Evolutionary conservation across 1,140 invertebrate genomes (phyloP), one percentile per base, ranked within the genome.

Genomic region (Sinonovacula constricta): DNA sequence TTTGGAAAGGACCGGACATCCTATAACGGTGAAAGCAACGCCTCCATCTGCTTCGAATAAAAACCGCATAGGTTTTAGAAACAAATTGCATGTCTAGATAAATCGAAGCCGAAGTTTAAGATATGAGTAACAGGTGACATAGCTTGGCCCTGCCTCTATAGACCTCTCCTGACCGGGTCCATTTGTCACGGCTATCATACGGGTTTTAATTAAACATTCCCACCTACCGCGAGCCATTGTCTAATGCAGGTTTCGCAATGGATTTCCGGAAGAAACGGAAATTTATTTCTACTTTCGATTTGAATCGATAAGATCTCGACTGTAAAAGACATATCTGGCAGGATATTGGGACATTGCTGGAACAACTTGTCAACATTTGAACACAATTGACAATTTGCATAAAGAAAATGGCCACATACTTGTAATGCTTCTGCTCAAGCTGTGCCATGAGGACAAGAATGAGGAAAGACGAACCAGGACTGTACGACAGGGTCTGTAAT

Each of bases 231-330:
- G 72, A 34, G 70, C 36, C 57, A 74, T 63, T 74, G 70, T 74
- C 70, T 74, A 74, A 76, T 66, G 63, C 72, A 76, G 59, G 60
- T 31, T 24, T 69, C 67, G 57, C 66, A 78, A 63, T 70, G 59
- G 75, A 69, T 70, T 69, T 78, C 75, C 67, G 67, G 75, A 18
- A 54, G 34, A 45, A 78, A 57, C 75, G 66, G 75, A 78, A 78
- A 78, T 78, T 78, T 70, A 78, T 78, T 78, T 70, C 75, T 69
- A 78, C 75, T 78, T 78, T 78, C 54, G 66, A 78, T 69, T 78
- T 78, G 54, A 78, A 70, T 78, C 75, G 57, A 78, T 78, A 70
- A 24, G 36, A 56, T 62, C 66, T 51, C 30, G 63, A 63, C 66
- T 78, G 66, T 63, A 78, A 78, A 78, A 78, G 65, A 69, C 65